Percentiles rank a stretch among this genome's conserved stretches.
These are phyloP conservation scores for Rhynchotus rufescens DNA, from an alignment of 2,797 vertebrate species.

Conservation along the genomic window DNA sequence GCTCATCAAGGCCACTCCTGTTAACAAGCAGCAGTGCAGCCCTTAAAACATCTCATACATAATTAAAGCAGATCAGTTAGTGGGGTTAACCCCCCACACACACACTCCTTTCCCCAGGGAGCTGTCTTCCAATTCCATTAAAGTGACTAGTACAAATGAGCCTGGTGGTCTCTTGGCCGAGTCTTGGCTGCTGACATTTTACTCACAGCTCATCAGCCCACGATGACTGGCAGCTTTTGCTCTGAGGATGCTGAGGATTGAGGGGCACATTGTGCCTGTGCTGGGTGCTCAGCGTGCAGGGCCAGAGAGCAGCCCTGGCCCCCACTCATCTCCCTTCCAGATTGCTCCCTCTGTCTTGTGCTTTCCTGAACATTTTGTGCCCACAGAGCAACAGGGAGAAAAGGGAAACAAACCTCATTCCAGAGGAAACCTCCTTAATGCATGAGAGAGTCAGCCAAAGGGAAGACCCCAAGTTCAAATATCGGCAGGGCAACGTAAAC, in stretches of 20 bases:
- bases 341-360: neutral
- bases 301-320: neutral
- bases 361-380: neutral
- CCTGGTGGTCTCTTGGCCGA: neutral
- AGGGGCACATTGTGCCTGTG: fast-evolving
- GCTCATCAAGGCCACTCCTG: fast-evolving
- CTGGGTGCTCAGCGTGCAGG: fast-evolving
- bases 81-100: neutral
- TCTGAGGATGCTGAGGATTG: neutral
- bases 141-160: neutral
- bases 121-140: neutral
- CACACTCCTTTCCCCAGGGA: neutral
- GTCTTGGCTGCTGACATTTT: neutral
- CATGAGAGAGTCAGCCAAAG: neutral
- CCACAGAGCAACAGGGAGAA: neutral
- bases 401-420: fast-evolving
- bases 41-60: neutral
- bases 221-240: neutral
- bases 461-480: neutral
- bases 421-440: neutral
- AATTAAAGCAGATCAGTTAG: neutral
- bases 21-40: neutral
- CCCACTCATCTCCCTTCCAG: neutral
- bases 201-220: neutral
- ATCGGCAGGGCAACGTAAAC: neutral